Evolutionary conservation across 2,797 vertebrate genomes (phyloP).

Genomic region (Malurus splendens): DNA sequence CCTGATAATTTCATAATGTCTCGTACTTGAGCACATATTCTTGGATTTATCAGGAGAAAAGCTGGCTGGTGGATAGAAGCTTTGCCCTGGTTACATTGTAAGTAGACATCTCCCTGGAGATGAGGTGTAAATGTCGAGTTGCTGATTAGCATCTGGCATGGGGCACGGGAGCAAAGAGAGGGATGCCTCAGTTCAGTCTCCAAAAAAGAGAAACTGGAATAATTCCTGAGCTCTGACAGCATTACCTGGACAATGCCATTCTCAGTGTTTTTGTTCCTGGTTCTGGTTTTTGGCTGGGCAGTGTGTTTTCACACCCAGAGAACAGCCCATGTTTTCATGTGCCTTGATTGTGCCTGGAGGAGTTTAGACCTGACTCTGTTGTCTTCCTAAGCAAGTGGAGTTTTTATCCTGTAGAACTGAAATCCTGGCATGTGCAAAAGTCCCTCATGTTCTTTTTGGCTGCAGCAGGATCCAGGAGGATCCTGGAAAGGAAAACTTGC

Average conservation of each 20-base stretch:
- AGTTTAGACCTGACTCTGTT: neutral
- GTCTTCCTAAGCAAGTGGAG: neutral
- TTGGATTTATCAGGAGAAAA: neutral
- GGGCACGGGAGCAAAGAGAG: neutral
- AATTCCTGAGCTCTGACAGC: neutral
- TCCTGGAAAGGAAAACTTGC: neutral
- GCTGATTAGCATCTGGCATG: neutral
- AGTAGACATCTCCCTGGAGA: conserved; percentile 22
- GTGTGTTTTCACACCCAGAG: neutral
- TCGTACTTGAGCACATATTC: neutral
- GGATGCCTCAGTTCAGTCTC: neutral
- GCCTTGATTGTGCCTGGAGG: neutral
- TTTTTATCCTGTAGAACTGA: neutral
- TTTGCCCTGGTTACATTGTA: conserved; percentile 42
- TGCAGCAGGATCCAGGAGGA: neutral
- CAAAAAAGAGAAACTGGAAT: neutral
- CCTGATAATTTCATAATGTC: neutral
- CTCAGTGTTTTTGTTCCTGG: neutral
- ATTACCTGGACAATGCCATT: fast-evolving
- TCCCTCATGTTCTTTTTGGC: neutral
- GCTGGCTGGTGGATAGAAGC: neutral
- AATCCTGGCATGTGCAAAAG: neutral
- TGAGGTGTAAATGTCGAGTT: neutral
- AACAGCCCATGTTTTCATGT: neutral
- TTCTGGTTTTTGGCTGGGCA: neutral